Evolutionary conservation across 2,888 invertebrate species (phyloP).

Genomic region (Pachymerium ferrugineum): DNA sequence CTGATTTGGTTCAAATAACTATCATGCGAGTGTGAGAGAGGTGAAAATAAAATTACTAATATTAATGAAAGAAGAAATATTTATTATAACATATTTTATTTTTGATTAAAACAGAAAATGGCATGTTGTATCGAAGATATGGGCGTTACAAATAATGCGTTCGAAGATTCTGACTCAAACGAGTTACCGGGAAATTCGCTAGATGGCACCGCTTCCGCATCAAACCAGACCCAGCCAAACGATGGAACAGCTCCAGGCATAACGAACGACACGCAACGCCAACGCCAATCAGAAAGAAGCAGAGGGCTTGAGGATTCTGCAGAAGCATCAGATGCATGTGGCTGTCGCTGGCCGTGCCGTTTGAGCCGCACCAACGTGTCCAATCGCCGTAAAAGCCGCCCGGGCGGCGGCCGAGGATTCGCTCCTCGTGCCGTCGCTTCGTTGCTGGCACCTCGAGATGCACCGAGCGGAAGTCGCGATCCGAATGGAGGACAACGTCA

Average conservation of each 20-base stretch:
- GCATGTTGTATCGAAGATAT: not conserved
- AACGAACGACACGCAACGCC: not conserved
- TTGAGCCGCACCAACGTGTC: not conserved
- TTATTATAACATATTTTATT: not conserved
- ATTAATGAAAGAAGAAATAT: not conserved
- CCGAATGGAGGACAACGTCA: not conserved
- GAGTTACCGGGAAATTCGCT: not conserved
- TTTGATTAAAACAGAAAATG: not conserved
- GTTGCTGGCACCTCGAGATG: not conserved
- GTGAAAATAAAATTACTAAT: too few species aligned
- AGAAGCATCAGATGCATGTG: not conserved
- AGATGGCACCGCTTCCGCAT: not conserved
- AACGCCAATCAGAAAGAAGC: not conserved
- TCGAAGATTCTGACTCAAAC: not conserved
- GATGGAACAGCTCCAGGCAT: not conserved
- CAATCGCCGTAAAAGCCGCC: not conserved
- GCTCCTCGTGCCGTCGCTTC: conserved; percentile 3
- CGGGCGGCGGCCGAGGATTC: not conserved
- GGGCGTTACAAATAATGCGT: not conserved
- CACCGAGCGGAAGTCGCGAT: conserved; percentile 1
- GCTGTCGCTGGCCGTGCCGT: not conserved
- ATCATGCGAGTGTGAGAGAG: too few species aligned
- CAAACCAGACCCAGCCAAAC: not conserved
- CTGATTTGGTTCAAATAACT: not conserved
- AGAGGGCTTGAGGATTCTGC: too few species aligned